A percentile compares a stretch with the other conserved stretches of the same genome.
Conservation (phyloP, 2,888 invertebrate genomes). For the Nomada lathburiana region DNA sequence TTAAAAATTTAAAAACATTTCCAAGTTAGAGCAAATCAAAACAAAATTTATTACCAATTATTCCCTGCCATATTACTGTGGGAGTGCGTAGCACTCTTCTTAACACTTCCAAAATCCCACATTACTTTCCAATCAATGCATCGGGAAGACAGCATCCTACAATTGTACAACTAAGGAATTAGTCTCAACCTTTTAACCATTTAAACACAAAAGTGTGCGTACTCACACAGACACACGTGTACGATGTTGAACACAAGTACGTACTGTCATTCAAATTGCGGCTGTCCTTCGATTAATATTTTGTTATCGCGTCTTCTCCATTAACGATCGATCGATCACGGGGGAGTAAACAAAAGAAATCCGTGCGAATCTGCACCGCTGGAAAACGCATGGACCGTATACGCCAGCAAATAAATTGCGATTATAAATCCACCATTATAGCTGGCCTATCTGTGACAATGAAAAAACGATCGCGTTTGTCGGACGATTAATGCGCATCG, state of each 20-base stretch:
- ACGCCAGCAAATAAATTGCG: conserved; percentile 63
- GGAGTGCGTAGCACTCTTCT: too few species aligned
- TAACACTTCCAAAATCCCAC: too few species aligned
- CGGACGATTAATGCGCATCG: conserved; percentile 56
- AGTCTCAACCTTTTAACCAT: too few species aligned
- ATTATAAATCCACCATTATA: conserved; percentile 63
- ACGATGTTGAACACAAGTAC: neutral
- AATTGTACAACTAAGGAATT: too few species aligned
- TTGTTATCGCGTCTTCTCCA: conserved; percentile 47
- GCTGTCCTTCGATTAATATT: conserved; percentile 48
- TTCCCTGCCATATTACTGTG: too few species aligned
- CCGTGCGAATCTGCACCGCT: conserved; percentile 15
- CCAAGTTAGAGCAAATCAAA: too few species aligned
- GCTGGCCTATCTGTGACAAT: conserved; percentile 58
- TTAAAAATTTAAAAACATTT: too few species aligned
- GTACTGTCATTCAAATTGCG: neutral
- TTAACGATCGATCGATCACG: conserved; percentile 53
- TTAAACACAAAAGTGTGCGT: too few species aligned
- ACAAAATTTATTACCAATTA: too few species aligned
- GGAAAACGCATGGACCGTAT: conserved; percentile 43
- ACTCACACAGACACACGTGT: neutral
- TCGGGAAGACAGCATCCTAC: too few species aligned
- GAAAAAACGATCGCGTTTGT: conserved; percentile 65
- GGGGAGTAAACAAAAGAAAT: conserved; percentile 40
- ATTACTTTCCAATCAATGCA: too few species aligned